These are phyloP conservation scores for Mareca penelope DNA, from an alignment of 2,797 vertebrate genomes.

Conservation along the genomic window DNA sequence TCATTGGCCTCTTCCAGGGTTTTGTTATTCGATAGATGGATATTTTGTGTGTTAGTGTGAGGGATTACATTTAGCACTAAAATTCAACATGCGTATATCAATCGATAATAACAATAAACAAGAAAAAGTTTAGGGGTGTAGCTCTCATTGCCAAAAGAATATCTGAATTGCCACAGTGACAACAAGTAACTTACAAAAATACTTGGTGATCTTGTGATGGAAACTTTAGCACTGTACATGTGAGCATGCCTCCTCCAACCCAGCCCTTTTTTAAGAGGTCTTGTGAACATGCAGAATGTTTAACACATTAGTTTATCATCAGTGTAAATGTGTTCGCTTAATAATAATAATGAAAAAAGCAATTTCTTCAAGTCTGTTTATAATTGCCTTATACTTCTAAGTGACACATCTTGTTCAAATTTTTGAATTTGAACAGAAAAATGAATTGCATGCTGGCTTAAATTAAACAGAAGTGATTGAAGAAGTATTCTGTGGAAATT, in stretches of 20 bases:
- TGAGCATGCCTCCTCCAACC: not conserved
- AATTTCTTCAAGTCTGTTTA: not conserved
- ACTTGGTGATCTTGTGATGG: not conserved
- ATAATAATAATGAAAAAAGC: not conserved
- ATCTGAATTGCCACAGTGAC: not conserved
- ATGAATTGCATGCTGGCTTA: constrained; percentile 26
- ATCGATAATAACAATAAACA: not conserved
- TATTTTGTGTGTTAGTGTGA: not conserved
- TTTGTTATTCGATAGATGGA: not conserved
- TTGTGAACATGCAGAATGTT: not conserved
- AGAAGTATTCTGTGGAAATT: not conserved
- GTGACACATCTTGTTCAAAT: not conserved
- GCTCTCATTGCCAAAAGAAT: not conserved
- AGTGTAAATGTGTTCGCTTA: not conserved
- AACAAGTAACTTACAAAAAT: not conserved
- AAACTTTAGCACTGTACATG: not conserved
- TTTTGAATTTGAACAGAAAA: constrained; percentile 11
- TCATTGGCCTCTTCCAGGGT: not conserved
- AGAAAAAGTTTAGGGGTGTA: not conserved
- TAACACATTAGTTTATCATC: not conserved
- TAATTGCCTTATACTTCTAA: not conserved
- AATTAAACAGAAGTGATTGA: not conserved
- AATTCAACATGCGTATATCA: not conserved
- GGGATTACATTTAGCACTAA: not conserved
- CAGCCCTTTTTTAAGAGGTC: not conserved